Percentiles rank a stretch among this genome's conserved stretches.
These are phyloP conservation scores for Brachylomia viminalis DNA, from an alignment of 2,888 invertebrate genomes.

Conservation along the genomic window DNA sequence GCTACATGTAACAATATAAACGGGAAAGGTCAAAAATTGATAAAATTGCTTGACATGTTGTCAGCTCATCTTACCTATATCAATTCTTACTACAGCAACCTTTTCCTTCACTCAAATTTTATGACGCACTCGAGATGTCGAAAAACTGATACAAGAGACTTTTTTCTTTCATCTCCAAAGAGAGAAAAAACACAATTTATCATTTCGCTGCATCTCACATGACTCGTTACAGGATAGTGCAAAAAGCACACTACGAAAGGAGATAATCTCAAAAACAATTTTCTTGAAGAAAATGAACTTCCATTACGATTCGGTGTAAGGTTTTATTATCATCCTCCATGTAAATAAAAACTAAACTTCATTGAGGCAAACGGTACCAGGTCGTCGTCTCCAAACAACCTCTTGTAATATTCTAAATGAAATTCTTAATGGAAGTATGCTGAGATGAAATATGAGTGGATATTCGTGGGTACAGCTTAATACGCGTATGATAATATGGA, in stretches of 20 bases:
- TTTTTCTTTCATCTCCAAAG: slow-evolving; percentile 13
- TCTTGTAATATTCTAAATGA: slow-evolving; percentile 67
- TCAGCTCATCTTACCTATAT: neutral
- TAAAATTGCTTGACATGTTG: slow-evolving; percentile 12
- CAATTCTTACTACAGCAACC: neutral
- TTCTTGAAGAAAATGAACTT: slow-evolving; percentile 63
- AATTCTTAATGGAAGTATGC: slow-evolving; percentile 64
- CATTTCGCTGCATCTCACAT: slow-evolving; percentile 53
- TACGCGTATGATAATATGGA: slow-evolving; percentile 50
- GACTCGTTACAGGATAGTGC: slow-evolving; percentile 45
- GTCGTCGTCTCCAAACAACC: slow-evolving; percentile 55
- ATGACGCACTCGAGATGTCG: slow-evolving; percentile 2
- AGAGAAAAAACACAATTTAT: slow-evolving; percentile 52
- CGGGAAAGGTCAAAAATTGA: neutral
- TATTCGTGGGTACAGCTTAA: slow-evolving; percentile 45
- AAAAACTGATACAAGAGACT: slow-evolving; percentile 9
- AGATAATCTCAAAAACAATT: slow-evolving; percentile 66
- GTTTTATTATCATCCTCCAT: slow-evolving; percentile 63
- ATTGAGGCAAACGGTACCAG: slow-evolving; percentile 44
- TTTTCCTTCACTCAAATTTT: slow-evolving; percentile 2
- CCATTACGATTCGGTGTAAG: slow-evolving; percentile 57
- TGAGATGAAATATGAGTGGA: slow-evolving; percentile 54
- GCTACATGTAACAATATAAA: neutral
- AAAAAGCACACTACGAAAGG: slow-evolving; percentile 42
- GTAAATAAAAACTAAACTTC: slow-evolving; percentile 63